Percentiles rank a stretch among this genome's conserved stretches.
phyloP scores from a whole-genome alignment of 2,888 invertebrate species.

The Watsonalla binaria region DNA sequence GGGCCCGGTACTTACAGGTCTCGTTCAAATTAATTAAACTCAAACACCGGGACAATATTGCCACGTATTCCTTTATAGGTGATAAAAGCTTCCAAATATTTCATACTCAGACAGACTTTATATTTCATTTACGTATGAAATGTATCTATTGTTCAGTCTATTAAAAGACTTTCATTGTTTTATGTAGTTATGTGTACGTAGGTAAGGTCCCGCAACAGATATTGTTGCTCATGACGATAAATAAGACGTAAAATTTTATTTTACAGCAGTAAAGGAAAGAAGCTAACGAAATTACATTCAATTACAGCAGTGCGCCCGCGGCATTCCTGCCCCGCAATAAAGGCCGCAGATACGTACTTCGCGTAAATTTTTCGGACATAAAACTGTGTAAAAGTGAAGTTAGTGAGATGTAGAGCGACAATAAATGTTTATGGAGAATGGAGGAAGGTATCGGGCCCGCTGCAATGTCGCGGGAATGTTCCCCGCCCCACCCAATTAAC shows the following conservation, averaged over 20 bases:
- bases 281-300: constrained; percentile 77
- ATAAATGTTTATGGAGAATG: constrained; percentile 71
- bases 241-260: constrained; percentile 77
- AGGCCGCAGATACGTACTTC: constrained; percentile 57
- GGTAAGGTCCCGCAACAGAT: constrained; percentile 36
- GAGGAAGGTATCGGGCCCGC: constrained; percentile 20
- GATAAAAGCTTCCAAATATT: constrained; percentile 39
- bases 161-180: constrained; percentile 44
- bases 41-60: constrained; percentile 29
- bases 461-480: constrained; percentile 21
- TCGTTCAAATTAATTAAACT: constrained; percentile 58
- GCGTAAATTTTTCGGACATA: constrained; percentile 78
- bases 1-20: constrained; percentile 43
- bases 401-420: constrained; percentile 73
- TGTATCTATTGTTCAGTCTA: constrained; percentile 40
- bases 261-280: constrained; percentile 73
- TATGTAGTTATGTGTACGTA: constrained; percentile 33
- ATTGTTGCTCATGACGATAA: constrained; percentile 69
- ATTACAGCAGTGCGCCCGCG: constrained; percentile 64
- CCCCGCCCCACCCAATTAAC: constrained; percentile 59
- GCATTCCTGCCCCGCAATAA: constrained; percentile 70
- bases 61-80: constrained; percentile 43
- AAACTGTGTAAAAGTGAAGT: constrained; percentile 76
- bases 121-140: constrained; percentile 39
- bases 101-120: constrained; percentile 17